Evolutionary conservation across 2,888 invertebrate species (phyloP), one percentile per base, ranked within the genome.

Genomic region (Meghimatium bilineatum): DNA sequence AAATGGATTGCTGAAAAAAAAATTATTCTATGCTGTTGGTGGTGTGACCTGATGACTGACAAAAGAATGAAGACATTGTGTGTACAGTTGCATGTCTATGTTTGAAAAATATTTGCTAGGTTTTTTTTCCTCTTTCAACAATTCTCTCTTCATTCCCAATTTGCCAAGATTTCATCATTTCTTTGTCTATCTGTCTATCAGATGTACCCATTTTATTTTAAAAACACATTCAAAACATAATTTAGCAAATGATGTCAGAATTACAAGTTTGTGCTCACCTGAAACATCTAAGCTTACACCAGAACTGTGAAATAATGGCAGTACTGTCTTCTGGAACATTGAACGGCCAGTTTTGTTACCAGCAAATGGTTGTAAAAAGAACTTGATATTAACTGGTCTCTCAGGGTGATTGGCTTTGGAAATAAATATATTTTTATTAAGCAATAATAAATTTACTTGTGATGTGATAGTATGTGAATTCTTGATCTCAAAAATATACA

Each of bases 281-380:
- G 88, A 87, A 76, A 89, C 85, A 82, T 91, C 91, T 14, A 90
- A 88, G 77, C 89, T 87, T 20, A 91, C 85, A 66, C 88, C 89
- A 26, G 92, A 91, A 60, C 86, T 88, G 74, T 90, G 86, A 72
- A 92, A 89, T 71, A 92, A 80, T 0, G 92, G 92, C 29, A 88
- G 69, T 10, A 92, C 87, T 77, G 88, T 90, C 56, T 87, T 86
- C 80, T 88, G 87, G 81, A 89, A 91, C 1, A 91, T 52, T 26
- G 84, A 80, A 80, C 82, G 87, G 5, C 90, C 90, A 74, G 86
- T 86, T 80, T 88, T 90, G 72, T 86, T 80, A 2, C 92, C 92
- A 12, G 92, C 91, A 86, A 89, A 87, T 1, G 88, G 86, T 85
- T 92, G 92, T 23, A 92, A 85, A 74, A 91, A 91, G n/a, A 92